Base-by-base conservation (phyloP, 2,797 vertebrate genomes). In the Perdix hodgsoniae region DNA sequence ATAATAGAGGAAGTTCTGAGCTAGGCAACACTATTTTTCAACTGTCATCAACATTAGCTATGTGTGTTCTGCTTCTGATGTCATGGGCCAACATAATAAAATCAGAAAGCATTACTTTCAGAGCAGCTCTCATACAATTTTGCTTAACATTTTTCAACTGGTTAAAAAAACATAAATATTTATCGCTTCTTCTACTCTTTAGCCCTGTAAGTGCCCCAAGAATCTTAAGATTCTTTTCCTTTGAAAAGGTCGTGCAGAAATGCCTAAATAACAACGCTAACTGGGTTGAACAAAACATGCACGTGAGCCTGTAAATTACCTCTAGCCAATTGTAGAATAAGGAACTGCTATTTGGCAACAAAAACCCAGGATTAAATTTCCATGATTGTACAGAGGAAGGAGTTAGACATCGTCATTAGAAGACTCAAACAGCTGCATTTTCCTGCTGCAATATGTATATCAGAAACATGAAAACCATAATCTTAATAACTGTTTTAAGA, bases 391-490 rank as follows among this genome's bases (percentile, higher is more conserved):
- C 6, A 11, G 56, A 71, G 33, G 50, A 86, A 12, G 66, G 52
- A 67, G 39, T 84, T 79, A 66, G 5, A 1, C 12, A 31, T 47
- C 42, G 54, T 37, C 42, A 44, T 82, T 65, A 69, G 29, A 81
- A 50, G 19, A 66, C 31, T 54, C 42, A 76, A 39, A n/a, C 2
- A 26, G 47, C 29, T 67, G 37, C 42, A 40, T 67, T 89, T 91
- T 90, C 31, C 52, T 80, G 27, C 37, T 73, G 6, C 60, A 79
- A 35, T 37, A 26, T 12, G 18, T 31, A 45, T 60, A 80, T 77
- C 31, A 83, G 49, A 93, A 84, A 82, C 50, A 50, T 64, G 44
- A 80, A 95, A 92, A 50, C 23, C 44, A 44, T 76, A 80, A 71
- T 45, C 72, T 67, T 61, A 60, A 15, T 39, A 91, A 67, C 57